A percentile compares a stretch with the other conserved stretches of the same genome.
phyloP scores from a whole-genome alignment of 92 coral and sea anemone genomes.

The Hydrozoanthus gracilis region DNA sequence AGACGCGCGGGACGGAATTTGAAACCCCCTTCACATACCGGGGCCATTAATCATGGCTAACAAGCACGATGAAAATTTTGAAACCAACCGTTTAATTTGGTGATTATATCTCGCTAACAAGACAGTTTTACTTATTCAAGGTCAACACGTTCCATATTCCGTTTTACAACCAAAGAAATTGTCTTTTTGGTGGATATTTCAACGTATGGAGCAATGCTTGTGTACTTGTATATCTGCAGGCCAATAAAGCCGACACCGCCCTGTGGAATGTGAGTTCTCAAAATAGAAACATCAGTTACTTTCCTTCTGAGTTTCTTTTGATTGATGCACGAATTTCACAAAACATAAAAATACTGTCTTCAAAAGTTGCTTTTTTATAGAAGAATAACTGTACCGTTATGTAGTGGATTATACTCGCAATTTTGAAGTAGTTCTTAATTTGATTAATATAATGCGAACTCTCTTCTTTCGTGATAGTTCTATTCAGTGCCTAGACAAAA shows the following conservation, averaged over 20 bases:
- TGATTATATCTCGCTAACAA: constrained; percentile 49
- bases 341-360: neutral
- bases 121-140: constrained; percentile 39
- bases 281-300: constrained; percentile 35
- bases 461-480: neutral
- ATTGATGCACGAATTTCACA: neutral
- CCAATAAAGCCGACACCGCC: constrained; percentile 42
- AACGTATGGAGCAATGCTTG: constrained; percentile 39
- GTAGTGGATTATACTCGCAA: neutral
- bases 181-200: neutral
- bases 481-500: neutral
- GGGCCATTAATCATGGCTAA: constrained; percentile 50
- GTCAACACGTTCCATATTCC: constrained; percentile 22
- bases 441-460: neutral
- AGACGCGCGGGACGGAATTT: constrained; percentile 46
- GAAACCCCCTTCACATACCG: constrained; percentile 39
- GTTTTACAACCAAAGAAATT: neutral
- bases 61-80: constrained; percentile 52
- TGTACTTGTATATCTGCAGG: constrained; percentile 19
- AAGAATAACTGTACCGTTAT: neutral
- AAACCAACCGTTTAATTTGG: constrained; percentile 50
- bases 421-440: neutral
- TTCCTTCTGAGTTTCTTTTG: constrained; percentile 12
- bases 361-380: neutral
- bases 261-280: constrained; percentile 43